Base-by-base conservation (phyloP, 2,113 vertebrate species). In the Siniperca chuatsi region DNA sequence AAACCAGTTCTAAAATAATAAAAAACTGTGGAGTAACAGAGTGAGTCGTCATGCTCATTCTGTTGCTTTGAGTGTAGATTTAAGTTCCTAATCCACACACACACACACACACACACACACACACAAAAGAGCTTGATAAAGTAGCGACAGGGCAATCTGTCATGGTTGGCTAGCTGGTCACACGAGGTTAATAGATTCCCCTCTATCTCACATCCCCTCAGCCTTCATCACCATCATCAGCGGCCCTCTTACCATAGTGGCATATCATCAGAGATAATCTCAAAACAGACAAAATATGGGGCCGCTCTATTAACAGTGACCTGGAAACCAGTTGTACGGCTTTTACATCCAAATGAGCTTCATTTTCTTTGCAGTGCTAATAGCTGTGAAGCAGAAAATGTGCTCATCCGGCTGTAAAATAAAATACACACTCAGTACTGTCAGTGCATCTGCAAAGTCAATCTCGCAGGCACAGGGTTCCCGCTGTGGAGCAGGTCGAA, bases 151-250 rank as follows among this genome's bases (percentile, higher is more conserved):
- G 83, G 66, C 86, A 92, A 93, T 95, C 90, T 87, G 91, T 94
- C 92, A 92, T 78, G 89, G 88, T 73, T 83, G 90, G 92, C 90
- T 91, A 89, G 79, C 87, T 87, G 90, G 90, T 90, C 91, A 90
- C 92, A 88, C 23, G 76, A 85, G 93, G 94, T 93, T 94, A 95
- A 93, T 94, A 91, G 92, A 93, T 90, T 89, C 83, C 82, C 50
- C 90, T 81, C 81, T 85, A 88, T 93, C 89, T 87, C 82, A 40
- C 71, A 65, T 85, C 81, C 83, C 73, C 76, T 79, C 50, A 62
- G 84, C 81, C 82, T 82, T 81, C 89, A 87, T 90, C 77, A 18
- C 33, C 83, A 80, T 87, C 85, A 88, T 85, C 91, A 69, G 25
- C 42, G 44, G 66, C 70, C 55, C 52, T 89, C 82, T 91, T 44